These are phyloP conservation scores for Xerus rutilus DNA, from an alignment of 2,797 vertebrate genomes.

Conservation along the genomic window DNA sequence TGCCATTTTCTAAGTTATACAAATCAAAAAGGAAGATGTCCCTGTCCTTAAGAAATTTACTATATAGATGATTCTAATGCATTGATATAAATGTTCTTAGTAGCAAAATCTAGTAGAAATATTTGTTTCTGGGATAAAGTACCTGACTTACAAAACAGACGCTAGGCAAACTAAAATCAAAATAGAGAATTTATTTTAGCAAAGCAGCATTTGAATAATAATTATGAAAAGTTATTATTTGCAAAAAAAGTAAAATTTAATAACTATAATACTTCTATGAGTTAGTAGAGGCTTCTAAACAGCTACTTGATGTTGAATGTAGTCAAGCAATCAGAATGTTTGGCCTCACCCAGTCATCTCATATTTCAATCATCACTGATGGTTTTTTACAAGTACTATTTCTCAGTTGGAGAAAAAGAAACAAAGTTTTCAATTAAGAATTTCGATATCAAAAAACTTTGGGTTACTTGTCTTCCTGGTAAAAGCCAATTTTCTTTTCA, in stretches of 20 bases:
- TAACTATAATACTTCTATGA: background rate
- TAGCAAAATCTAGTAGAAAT: constrained; percentile 4
- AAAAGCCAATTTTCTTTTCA: constrained; percentile 32
- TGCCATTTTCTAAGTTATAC: background rate
- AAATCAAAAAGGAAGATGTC: background rate
- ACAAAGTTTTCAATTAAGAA: background rate
- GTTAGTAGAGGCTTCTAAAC: background rate
- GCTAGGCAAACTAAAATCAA: background rate
- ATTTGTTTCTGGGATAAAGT: constrained; percentile 18
- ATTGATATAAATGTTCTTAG: background rate
- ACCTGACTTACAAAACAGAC: background rate
- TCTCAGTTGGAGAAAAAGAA: background rate
- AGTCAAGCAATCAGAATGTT: constrained; percentile 7
- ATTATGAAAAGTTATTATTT: background rate
- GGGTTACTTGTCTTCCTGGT: background rate
- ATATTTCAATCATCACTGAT: background rate
- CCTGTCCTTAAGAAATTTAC: background rate
- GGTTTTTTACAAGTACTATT: background rate
- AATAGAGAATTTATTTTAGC: background rate
- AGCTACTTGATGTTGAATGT: background rate
- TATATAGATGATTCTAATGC: background rate
- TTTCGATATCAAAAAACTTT: background rate
- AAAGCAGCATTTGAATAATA: background rate
- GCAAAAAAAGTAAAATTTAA: background rate
- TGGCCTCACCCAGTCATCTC: background rate